Evolutionary conservation across 1,140 invertebrate species (phyloP).

Genomic region (Leptinotarsa lineolata): DNA sequence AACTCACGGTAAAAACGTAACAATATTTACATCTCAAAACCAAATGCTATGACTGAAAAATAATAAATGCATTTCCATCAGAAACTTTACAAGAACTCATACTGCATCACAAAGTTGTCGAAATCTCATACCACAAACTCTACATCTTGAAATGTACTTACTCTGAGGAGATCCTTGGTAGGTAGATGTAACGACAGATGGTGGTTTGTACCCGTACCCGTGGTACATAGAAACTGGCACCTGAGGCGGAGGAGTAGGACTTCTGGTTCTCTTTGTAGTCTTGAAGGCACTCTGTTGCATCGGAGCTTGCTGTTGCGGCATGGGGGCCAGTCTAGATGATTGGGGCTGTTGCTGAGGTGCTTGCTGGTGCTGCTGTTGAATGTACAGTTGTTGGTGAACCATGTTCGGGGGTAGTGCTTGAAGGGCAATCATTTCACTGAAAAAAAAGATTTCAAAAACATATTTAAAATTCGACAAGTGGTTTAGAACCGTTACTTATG

Average conservation of each 20-base stretch:
- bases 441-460: conserved; percentile 25
- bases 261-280: conserved; percentile 66
- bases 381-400: conserved; percentile 58
- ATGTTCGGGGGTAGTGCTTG: conserved; percentile 64
- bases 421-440: conserved; percentile 53
- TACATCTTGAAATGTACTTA: conserved; percentile 51
- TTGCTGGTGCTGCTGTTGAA: conserved; percentile 53
- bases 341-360: conserved; percentile 35
- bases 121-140: too few relatives aligned
- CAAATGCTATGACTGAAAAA: too few relatives aligned
- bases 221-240: conserved; percentile 59
- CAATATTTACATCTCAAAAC: too few relatives aligned
- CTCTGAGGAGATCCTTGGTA: conserved; percentile 58
- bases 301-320: conserved; percentile 26
- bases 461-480: background rate
- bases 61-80: too few relatives aligned
- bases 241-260: conserved; percentile 68
- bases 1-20: too few relatives aligned
- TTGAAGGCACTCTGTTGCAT: conserved; percentile 50
- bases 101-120: too few relatives aligned
- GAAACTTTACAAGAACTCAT: too few relatives aligned
- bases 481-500: too few relatives aligned
- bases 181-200: conserved; percentile 56
- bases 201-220: conserved; percentile 61
- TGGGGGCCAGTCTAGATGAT: conserved; percentile 30